These are phyloP conservation scores for Dorcus hopei DNA, from an alignment of 2,888 invertebrate genomes.

Conservation along the genomic window DNA sequence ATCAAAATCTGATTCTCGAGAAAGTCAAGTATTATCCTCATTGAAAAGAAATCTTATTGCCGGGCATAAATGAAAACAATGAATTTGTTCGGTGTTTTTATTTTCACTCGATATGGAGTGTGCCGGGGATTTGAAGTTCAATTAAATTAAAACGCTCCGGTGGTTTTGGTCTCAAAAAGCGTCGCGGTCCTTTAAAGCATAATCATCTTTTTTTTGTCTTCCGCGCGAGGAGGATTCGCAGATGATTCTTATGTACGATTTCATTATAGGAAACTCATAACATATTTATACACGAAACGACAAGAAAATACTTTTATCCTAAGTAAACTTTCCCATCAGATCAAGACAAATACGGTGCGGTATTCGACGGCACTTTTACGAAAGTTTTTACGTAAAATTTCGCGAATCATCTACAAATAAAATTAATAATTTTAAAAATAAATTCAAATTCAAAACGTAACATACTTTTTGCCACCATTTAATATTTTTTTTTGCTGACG, in stretches of 20 bases:
- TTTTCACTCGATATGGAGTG: not conserved
- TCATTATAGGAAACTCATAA: conserved; percentile 1
- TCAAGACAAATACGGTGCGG: conserved; percentile 5
- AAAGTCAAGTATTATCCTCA: conserved; percentile 25
- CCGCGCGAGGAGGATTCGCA: not conserved
- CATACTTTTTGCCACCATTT: too few relatives aligned
- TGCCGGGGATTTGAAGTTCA: too few relatives aligned
- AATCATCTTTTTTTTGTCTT: too few relatives aligned
- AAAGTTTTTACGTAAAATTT: too few relatives aligned
- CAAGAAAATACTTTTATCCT: conserved; percentile 22
- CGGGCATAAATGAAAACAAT: conserved; percentile 14
- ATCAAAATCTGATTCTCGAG: conserved; percentile 20
- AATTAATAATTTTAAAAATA: too few relatives aligned
- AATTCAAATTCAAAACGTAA: too few relatives aligned
- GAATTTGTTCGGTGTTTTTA: conserved; percentile 6
- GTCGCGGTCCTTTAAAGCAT: too few relatives aligned
- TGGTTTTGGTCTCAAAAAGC: too few relatives aligned
- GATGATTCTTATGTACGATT: not conserved
- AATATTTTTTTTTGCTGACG: too few relatives aligned
- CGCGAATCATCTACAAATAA: too few relatives aligned
- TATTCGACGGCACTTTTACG: too few relatives aligned
- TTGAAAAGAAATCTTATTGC: conserved; percentile 19
- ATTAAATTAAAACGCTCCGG: too few relatives aligned
- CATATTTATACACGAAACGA: conserved; percentile 4
- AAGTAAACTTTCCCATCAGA: conserved; percentile 19